A percentile compares a stretch with the other conserved stretches of the same genome.
phyloP scores from a whole-genome alignment of 1,140 invertebrate genomes.

The Drosophila quadrilineata region DNA sequence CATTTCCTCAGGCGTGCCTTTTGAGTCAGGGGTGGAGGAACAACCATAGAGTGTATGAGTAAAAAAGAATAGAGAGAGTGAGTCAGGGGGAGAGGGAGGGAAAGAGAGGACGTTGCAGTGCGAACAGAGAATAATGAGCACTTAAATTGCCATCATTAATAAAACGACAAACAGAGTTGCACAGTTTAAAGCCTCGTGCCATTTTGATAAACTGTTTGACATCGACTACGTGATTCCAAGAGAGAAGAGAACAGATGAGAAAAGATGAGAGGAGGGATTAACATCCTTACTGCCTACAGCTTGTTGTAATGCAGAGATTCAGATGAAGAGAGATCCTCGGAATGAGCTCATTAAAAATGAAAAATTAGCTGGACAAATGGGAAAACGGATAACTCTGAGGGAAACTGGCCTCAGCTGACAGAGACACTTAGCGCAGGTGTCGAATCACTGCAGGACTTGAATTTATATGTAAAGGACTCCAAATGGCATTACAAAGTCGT shows the following conservation, averaged over 20 bases:
- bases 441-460: neutral
- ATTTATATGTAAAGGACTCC: slow-evolving; percentile 7
- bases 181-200: slow-evolving; percentile 11
- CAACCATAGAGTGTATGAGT: too few relatives aligned
- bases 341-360: slow-evolving; percentile 35
- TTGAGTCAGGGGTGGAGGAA: neutral
- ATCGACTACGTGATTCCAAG: neutral
- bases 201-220: slow-evolving; percentile 22
- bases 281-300: neutral
- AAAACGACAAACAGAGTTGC: slow-evolving; percentile 21
- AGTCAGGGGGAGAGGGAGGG: neutral
- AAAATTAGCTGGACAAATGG: slow-evolving; percentile 20
- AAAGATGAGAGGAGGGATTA: slow-evolving; percentile 3
- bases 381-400: neutral
- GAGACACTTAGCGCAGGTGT: slow-evolving; percentile 6
- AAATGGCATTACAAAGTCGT: slow-evolving; percentile 3
- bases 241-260: neutral
- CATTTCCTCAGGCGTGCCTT: slow-evolving; percentile 25
- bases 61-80: neutral
- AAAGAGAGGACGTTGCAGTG: neutral
- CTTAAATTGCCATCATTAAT: slow-evolving; percentile 36
- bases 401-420: neutral
- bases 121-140: slow-evolving; percentile 29
- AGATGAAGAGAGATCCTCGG: neutral
- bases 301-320: neutral